A percentile compares a stretch with the other conserved stretches of the same genome.
phyloP scores from a whole-genome alignment of 1,140 invertebrate species.

The Leptonema lineaticorne region DNA sequence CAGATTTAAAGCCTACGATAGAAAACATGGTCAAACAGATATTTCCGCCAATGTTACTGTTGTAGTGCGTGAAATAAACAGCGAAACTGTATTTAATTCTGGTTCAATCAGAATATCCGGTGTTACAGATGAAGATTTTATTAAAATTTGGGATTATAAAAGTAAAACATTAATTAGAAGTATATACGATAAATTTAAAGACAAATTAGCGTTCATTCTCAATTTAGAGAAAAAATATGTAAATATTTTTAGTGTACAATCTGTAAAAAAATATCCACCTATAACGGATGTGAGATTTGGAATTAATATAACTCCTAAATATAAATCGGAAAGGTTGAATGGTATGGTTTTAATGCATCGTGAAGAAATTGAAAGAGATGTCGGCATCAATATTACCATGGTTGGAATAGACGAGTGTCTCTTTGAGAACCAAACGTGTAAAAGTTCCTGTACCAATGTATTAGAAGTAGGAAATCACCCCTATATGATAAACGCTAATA shows the following conservation, averaged over 20 bases:
- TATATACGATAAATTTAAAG: constrained; percentile 61
- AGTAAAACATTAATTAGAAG: constrained; percentile 38
- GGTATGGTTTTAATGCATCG: constrained; percentile 65
- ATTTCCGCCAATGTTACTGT: constrained; percentile 64
- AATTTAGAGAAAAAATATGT: constrained; percentile 61
- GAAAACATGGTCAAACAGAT: constrained; percentile 59
- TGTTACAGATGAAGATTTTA: constrained; percentile 67
- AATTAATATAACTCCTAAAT: constrained; percentile 66
- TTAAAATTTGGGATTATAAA: constrained; percentile 61
- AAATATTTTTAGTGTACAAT: constrained; percentile 68
- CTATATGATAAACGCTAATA: constrained; percentile 74
- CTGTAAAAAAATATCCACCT: constrained; percentile 55
- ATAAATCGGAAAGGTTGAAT: constrained; percentile 66
- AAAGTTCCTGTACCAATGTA: constrained; percentile 65
- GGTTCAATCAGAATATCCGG: constrained; percentile 66
- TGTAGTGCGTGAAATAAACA: constrained; percentile 62
- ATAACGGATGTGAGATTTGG: constrained; percentile 68
- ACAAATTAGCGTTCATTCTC: constrained; percentile 58
- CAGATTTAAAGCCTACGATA: constrained; percentile 64
- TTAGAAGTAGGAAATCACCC: constrained; percentile 64
- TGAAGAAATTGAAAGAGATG: constrained; percentile 62
- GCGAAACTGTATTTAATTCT: constrained; percentile 68
- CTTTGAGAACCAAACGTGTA: constrained; percentile 61
- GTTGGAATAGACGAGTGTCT: constrained; percentile 72
- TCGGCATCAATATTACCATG: constrained; percentile 69